Percentiles rank a stretch among this genome's conserved stretches.
phyloP scores from a whole-genome alignment of 2,888 invertebrate species.

The Drosophila siamana region DNA sequence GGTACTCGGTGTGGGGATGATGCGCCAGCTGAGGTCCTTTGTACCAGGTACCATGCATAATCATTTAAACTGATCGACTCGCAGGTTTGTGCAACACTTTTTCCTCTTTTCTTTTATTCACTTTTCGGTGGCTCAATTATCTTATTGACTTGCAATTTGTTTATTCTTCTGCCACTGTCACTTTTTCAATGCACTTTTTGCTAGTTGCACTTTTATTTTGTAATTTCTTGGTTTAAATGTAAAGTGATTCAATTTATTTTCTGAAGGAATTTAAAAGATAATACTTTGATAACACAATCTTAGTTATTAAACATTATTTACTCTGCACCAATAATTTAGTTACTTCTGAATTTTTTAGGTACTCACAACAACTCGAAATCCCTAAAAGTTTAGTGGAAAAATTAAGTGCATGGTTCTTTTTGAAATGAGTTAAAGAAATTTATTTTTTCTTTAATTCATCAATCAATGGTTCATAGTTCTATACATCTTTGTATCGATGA shows the following conservation, averaged over 20 bases:
- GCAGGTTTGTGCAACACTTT: slow-evolving; percentile 38
- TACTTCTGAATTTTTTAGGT: no score
- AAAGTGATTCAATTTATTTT: neutral
- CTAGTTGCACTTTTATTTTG: neutral
- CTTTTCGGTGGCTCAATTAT: neutral
- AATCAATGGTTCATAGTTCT: no score
- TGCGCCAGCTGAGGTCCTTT: slow-evolving; percentile 85
- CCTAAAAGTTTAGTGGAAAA: no score
- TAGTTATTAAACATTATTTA: no score
- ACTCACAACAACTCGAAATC: no score
- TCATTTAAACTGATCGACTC: slow-evolving; percentile 76
- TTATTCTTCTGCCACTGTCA: neutral
- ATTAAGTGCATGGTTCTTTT: no score
- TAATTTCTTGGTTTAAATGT: neutral
- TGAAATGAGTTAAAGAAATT: no score
- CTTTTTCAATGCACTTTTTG: neutral
- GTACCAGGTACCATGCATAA: slow-evolving; percentile 85
- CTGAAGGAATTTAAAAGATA: neutral
- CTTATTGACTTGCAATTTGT: neutral
- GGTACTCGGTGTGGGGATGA: slow-evolving; percentile 80
- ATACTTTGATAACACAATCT: no score
- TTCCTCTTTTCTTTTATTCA: neutral
- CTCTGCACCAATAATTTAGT: no score
- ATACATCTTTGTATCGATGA: no score
- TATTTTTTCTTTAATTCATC: no score